A percentile compares a stretch with the other conserved stretches of the same genome.
phyloP scores from a whole-genome alignment of 37 sponge, comb jelly and placozoan genomes.

The Bolinopsis microptera region DNA sequence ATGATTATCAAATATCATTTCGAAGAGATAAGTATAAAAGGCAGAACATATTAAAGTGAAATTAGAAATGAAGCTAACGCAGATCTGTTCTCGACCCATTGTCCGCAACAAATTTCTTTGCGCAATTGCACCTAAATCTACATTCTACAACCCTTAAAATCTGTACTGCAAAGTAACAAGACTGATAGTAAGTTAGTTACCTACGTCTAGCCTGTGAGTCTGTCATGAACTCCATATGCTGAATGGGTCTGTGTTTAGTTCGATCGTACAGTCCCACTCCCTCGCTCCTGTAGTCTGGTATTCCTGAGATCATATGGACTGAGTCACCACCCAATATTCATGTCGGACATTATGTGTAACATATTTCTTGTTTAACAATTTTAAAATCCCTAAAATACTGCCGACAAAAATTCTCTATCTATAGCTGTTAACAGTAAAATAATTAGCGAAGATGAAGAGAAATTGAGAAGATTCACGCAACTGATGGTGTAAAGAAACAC shows the following conservation, averaged over 20 bases:
- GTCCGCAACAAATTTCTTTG: too few species aligned
- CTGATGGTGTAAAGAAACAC: too few species aligned
- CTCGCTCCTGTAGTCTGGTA: conserved; percentile 92
- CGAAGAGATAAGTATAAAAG: too few species aligned
- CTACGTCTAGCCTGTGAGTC: conserved; percentile 73
- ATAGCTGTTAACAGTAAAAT: not conserved
- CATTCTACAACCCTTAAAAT: too few species aligned
- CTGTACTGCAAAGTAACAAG: not conserved
- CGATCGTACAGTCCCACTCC: conserved; percentile 93
- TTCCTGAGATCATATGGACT: conserved; percentile 69
- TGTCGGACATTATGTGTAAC: not conserved
- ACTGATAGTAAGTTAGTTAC: not conserved
- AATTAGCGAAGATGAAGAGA: not conserved
- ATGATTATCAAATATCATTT: too few species aligned
- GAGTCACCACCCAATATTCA: not conserved
- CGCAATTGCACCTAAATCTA: too few species aligned
- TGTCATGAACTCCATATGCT: conserved; percentile 79
- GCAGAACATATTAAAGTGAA: too few species aligned
- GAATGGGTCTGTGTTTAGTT: conserved; percentile 78
- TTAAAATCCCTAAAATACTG: conserved; percentile 72
- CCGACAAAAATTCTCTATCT: not conserved
- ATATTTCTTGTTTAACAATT: conserved; percentile 21
- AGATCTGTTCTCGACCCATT: too few species aligned
- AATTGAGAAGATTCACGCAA: too few species aligned
- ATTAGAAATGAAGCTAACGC: too few species aligned